Evolutionary conservation across 2,113 vertebrate species (phyloP), one percentile per base, ranked within the genome.

Genomic region (Hemicordylus capensis): DNA sequence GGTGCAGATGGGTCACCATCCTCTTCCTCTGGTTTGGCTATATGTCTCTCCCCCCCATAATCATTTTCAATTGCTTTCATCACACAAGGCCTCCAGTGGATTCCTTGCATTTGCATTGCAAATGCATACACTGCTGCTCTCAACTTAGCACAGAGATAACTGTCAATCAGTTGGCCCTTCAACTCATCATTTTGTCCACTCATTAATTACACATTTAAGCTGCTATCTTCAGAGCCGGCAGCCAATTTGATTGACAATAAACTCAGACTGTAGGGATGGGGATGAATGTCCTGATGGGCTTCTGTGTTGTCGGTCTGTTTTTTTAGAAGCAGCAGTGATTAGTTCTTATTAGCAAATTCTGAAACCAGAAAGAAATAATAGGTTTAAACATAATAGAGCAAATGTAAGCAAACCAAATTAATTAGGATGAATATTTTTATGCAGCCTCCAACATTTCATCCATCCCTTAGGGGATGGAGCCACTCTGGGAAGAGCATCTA

Each of bases 111-210:
- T 80, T 87, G 73, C 48, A 76, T 75, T 61, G 77, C 0, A 6
- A 73, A 67, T 1, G 3, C n/a, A 20, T 3, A 42, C 5, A 1
- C 37, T 10, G n/a, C 19, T 54, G 26, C 34, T 69, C 0, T 72
- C 0, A 9, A n/a, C n/a, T n/a, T n/a, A 81, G 72, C 66, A 76
- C 70, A 81, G 54, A n/a, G 58, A 46, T 48, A 37, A 4, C 59
- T 4, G 0, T 69, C 84, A 72, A 4, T 15, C 90, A 89, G 24
- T 58, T 28, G 8, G 28, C 39, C 58, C 46, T 83, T 82, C 0
- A 0, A 48, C 51, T 90, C 82, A 0, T 0, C 56, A 75, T 63
- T 10, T 67, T 0, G 0, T 70, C 1, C 0, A 64, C 39, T 20
- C 0, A 4, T 89, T 74, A 85, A 26, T 9, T 77, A 56, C 44